Evolutionary conservation across 2,797 vertebrate genomes (phyloP).

Genomic region (Labeo calbasu): DNA sequence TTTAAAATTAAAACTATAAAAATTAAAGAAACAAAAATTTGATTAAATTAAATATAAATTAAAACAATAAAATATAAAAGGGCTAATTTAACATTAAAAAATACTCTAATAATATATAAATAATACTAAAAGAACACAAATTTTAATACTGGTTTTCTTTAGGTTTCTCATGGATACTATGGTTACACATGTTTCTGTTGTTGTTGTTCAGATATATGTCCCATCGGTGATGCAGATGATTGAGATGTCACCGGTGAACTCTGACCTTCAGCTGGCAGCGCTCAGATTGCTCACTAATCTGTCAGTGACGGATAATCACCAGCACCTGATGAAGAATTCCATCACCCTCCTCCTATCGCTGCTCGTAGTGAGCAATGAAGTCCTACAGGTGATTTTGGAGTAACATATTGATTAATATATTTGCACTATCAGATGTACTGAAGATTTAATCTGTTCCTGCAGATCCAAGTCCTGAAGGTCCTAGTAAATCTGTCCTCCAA

Average conservation of each 20-base stretch:
- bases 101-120: not conserved
- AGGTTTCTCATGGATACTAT: not conserved
- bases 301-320: conserved; percentile 88
- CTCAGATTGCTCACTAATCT: conserved; percentile 93
- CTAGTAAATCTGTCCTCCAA: conserved; percentile 95
- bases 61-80: not conserved
- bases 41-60: not conserved
- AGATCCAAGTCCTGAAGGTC: conserved; percentile 90
- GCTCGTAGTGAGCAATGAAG: conserved; percentile 85
- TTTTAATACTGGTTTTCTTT: not conserved
- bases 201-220: conserved; percentile 73
- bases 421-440: not conserved
- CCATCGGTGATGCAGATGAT: conserved; percentile 79
- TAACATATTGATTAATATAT: not conserved
- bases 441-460: conserved; percentile 20
- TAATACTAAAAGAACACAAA: not conserved
- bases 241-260: conserved; percentile 86
- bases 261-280: conserved; percentile 89
- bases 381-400: conserved; percentile 81
- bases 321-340: conserved; percentile 80
- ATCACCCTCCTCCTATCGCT: conserved; percentile 83
- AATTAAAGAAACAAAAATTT: not conserved
- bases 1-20: not conserved
- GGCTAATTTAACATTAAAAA: not conserved
- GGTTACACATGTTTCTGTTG: not conserved